phyloP scores from a whole-genome alignment of 2,888 invertebrate genomes.

The Netelia virgata region DNA sequence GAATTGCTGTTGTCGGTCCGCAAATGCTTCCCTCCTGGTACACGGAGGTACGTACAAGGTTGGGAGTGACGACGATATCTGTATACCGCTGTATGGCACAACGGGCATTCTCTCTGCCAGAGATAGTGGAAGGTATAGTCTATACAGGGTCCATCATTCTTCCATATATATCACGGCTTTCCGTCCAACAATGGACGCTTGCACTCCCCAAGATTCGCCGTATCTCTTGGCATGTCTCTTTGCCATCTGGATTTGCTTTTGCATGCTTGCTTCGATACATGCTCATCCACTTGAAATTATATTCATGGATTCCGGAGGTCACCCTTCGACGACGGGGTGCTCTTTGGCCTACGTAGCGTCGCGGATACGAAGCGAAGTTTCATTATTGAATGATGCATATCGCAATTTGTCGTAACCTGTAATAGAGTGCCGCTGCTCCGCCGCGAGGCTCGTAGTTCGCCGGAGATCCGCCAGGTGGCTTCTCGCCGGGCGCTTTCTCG shows the following conservation, averaged over 20 bases:
- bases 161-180: too few species aligned
- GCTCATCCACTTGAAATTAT: constrained; percentile 9
- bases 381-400: too few species aligned
- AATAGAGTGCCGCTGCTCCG: too few species aligned
- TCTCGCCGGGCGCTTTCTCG: too few species aligned
- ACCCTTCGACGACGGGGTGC: too few species aligned
- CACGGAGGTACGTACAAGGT: not conserved
- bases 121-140: not conserved
- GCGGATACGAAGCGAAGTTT: too few species aligned
- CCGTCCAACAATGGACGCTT: too few species aligned
- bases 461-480: too few species aligned
- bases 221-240: not conserved
- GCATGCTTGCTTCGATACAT: not conserved
- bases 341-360: too few species aligned
- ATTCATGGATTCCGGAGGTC: constrained; percentile 32
- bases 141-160: not conserved
- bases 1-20: constrained; percentile 12
- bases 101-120: constrained; percentile 1
- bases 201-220: not conserved
- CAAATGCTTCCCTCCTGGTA: constrained; percentile 13
- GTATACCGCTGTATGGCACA: constrained; percentile 2
- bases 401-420: too few species aligned
- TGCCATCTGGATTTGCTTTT: not conserved
- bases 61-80: too few species aligned
- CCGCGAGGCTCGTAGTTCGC: too few species aligned